A percentile compares a stretch with the other conserved stretches of the same genome.
Conservation (phyloP, 2,888 invertebrate species). For the Brachynemurus nebulosus region DNA sequence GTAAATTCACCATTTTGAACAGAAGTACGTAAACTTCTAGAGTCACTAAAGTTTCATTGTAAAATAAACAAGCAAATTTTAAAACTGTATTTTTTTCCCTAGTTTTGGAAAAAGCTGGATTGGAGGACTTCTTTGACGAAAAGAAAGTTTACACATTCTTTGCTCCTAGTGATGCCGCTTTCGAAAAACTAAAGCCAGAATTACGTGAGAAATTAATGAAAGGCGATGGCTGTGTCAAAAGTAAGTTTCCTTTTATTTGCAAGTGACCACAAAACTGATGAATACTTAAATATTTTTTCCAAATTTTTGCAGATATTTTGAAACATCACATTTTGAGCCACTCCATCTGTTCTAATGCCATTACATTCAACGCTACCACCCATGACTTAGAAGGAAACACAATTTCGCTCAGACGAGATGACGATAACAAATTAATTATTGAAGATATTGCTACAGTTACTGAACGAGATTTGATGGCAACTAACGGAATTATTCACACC, state of each 20-base stretch:
- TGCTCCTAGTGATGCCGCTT: constrained; percentile 52
- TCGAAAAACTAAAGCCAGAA: constrained; percentile 40
- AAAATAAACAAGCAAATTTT: background rate
- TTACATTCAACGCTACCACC: constrained; percentile 37
- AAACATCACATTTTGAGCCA: constrained; percentile 51
- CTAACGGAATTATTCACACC: constrained; percentile 59
- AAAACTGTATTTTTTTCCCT: background rate
- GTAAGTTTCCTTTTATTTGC: constrained; percentile 30
- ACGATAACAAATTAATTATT: constrained; percentile 39
- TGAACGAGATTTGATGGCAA: constrained; percentile 47
- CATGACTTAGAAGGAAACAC: constrained; percentile 36
- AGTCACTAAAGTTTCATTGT: background rate
- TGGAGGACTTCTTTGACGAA: constrained; percentile 38
- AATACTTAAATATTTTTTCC: background rate
- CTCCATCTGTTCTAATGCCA: constrained; percentile 49
- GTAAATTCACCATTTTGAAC: constrained; percentile 42
- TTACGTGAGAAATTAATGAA: constrained; percentile 37
- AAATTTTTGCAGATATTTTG: constrained; percentile 42
- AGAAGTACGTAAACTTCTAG: constrained; percentile 26
- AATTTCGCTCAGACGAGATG: constrained; percentile 34
- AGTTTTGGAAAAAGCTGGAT: constrained; percentile 43
- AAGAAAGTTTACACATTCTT: constrained; percentile 46
- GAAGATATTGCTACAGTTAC: constrained; percentile 42
- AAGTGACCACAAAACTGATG: background rate
- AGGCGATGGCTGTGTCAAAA: constrained; percentile 43